Evolutionary conservation across 2,888 invertebrate genomes (phyloP).

Genomic region (Leistus spinibarbis): DNA sequence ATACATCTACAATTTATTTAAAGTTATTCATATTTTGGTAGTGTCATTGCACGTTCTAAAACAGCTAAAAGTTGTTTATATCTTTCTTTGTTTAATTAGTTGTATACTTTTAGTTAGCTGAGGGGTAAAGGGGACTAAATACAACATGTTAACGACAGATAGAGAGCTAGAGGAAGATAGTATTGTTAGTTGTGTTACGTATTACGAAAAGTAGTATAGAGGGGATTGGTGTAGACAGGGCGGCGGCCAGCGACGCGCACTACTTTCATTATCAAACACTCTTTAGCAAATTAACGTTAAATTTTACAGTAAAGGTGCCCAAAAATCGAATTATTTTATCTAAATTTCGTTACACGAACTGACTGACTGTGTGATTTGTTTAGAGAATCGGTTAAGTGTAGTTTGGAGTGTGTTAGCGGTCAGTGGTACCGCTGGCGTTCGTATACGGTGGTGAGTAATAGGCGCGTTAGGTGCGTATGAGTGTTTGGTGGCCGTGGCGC

Average conservation of each 20-base stretch:
- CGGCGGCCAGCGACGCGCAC: neutral
- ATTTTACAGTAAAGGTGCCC: too few relatives aligned
- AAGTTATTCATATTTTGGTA: too few relatives aligned
- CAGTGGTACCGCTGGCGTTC: too few relatives aligned
- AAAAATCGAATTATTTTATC: too few relatives aligned
- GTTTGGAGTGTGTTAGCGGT: too few relatives aligned
- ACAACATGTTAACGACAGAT: neutral
- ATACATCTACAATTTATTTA: neutral
- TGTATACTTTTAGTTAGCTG: neutral
- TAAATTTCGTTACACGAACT: too few relatives aligned
- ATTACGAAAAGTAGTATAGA: conserved; percentile 4
- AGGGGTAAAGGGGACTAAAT: neutral
- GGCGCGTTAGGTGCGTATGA: neutral
- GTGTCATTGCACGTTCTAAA: neutral
- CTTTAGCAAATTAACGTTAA: too few relatives aligned
- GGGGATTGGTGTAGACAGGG: neutral
- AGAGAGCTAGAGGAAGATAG: neutral
- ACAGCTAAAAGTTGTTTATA: neutral
- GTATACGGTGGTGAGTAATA: neutral
- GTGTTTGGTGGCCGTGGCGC: neutral
- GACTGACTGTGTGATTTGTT: neutral
- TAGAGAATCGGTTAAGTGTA: too few relatives aligned
- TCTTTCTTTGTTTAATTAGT: neutral
- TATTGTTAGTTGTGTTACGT: neutral
- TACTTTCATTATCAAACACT: too few relatives aligned